These are phyloP conservation scores for Tragelaphus oryx DNA, from an alignment of 2,797 vertebrate species.

Conservation along the genomic window DNA sequence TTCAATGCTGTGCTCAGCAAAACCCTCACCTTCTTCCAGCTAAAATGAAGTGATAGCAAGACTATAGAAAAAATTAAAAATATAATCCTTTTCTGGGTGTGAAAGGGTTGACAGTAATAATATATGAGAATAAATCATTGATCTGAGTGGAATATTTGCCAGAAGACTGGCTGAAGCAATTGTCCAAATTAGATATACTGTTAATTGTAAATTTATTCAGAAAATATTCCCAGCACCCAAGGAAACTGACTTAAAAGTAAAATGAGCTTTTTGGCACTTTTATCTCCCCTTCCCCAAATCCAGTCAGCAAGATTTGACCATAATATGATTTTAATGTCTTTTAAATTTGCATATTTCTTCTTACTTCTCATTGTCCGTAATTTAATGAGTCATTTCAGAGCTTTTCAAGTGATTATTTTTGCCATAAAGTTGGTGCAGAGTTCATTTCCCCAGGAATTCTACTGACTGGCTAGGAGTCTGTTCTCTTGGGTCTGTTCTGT, in stretches of 20 bases:
- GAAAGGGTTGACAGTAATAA: not conserved
- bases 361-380: not conserved
- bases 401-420: not conserved
- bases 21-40: not conserved
- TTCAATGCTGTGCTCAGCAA: conserved; percentile 33
- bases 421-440: not conserved
- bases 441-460: no score
- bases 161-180: not conserved
- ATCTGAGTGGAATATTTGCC: not conserved
- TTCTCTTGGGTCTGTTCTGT: not conserved
- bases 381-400: not conserved
- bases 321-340: not conserved
- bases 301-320: not conserved
- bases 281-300: not conserved
- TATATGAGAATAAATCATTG: not conserved
- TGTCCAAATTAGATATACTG: not conserved
- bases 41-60: not conserved
- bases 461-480: no score
- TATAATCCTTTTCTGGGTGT: not conserved
- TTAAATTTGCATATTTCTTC: not conserved
- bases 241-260: not conserved
- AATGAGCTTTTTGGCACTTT: not conserved
- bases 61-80: not conserved
- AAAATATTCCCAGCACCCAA: not conserved
- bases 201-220: not conserved